Percentiles rank a stretch among this genome's conserved stretches.
Conservation (phyloP, 1,140 invertebrate species). For the Drosophila miranda region DNA sequence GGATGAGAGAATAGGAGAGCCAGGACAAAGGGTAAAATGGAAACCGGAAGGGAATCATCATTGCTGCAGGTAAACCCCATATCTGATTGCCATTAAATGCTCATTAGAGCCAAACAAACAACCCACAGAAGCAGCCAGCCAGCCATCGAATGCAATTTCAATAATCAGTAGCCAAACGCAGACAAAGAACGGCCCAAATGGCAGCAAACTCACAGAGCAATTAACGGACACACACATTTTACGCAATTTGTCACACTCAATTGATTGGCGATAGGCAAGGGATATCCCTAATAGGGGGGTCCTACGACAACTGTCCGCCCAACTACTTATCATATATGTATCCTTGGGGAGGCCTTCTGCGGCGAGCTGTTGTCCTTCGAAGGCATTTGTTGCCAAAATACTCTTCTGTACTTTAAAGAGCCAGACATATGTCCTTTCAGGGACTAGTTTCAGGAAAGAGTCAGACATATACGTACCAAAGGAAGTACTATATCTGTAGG, state of each 20-base stretch:
- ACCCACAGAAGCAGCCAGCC: conserved; percentile 39
- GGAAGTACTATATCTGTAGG: no score
- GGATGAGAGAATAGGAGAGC: not conserved
- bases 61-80: conserved; percentile 43
- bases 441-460: no score
- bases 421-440: no score
- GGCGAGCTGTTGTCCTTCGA: no score
- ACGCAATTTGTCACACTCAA: conserved; percentile 42
- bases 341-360: no score
- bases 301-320: no score
- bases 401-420: no score
- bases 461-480: no score
- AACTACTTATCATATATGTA: no score
- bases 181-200: conserved; percentile 3
- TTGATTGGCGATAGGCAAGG: no score
- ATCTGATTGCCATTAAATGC: conserved; percentile 60
- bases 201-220: conserved; percentile 13
- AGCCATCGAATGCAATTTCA: conserved; percentile 38
- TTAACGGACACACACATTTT: conserved; percentile 34
- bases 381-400: no score
- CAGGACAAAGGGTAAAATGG: conserved; percentile 37
- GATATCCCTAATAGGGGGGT: no score
- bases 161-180: conserved; percentile 32
- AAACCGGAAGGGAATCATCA: conserved; percentile 62
- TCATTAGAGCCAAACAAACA: conserved; percentile 70